Evolutionary conservation across 2,888 invertebrate species (phyloP).

Genomic region (Amphimallon solstitiale): DNA sequence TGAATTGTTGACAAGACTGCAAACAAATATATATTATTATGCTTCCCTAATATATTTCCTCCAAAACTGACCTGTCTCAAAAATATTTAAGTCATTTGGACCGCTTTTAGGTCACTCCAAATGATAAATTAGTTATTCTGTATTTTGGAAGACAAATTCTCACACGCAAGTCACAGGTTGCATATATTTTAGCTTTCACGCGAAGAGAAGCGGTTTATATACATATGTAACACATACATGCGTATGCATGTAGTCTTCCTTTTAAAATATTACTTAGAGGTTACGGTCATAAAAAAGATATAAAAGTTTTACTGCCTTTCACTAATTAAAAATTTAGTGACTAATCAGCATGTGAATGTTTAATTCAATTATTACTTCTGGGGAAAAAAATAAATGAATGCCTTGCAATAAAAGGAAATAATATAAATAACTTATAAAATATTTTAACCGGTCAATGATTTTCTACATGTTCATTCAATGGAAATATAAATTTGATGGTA

Average conservation of each 20-base stretch:
- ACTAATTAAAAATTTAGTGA: slow-evolving; percentile 40
- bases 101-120: too few species aligned
- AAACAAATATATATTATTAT: too few species aligned
- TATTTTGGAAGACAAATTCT: too few species aligned
- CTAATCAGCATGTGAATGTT: slow-evolving; percentile 35
- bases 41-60: too few species aligned
- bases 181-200: too few species aligned
- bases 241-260: not conserved
- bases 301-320: slow-evolving; percentile 39
- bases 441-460: not conserved
- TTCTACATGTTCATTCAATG: not conserved
- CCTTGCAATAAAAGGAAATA: slow-evolving; percentile 7
- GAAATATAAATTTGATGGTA: not conserved
- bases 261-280: slow-evolving; percentile 34
- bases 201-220: not conserved
- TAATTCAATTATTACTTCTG: slow-evolving; percentile 29
- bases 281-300: slow-evolving; percentile 36
- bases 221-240: not conserved
- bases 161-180: too few species aligned
- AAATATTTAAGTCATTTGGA: too few species aligned
- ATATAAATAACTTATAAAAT: slow-evolving; percentile 1
- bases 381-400: not conserved
- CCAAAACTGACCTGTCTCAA: too few species aligned
- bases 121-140: too few species aligned
- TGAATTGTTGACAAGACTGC: too few species aligned